Base-by-base conservation (phyloP, 2,888 invertebrate species). In the Leuctra nigra region DNA sequence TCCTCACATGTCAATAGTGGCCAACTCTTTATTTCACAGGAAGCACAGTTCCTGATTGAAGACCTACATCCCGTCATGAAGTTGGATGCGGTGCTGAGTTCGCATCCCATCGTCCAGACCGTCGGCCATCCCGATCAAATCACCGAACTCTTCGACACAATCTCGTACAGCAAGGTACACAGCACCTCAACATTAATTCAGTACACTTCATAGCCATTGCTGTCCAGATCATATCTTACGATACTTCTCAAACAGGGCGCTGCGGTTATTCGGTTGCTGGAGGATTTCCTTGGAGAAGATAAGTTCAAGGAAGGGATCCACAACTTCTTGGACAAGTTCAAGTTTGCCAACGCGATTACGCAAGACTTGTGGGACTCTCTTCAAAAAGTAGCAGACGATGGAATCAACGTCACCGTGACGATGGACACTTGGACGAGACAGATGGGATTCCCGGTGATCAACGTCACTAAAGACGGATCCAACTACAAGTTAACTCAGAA, bases 371-470 rank as follows among this genome's bases (percentile, higher is more conserved):
- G 91, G 66, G 72, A 78, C 1, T 81, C 81, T 44, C 71, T 93
- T 20, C 81, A 84, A 65, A 72, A 73, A 0, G 72, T 78, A 56
- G 77, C 80, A 55, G 73, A 72, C 36, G 70, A 70, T 13, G 69
- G 73, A 55, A 72, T 84, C 4, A 76, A 78, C 66, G 68, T 84
- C 3, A 74, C 72, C 65, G 76, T 70, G 38, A 80, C 90, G 58
- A 88, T 94, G 88, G 83, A 88, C 66, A 91, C 92, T 0, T 95
- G 91, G 89, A 93, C 91, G 0, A 77, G 80, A 39, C 93, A 94
- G 72, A 91, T 86, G 86, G 94, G 94, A 0, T 87, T 84, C 65
- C 94, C 94, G 0, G 76, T 93, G 0, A 73, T 95, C 2, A 78
- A 74, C 1, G 84, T 88, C 1, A 64, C 58, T 11, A 73, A 76